Conservation (phyloP, 2,797 vertebrate species). For the Petrocephalus sullivani region DNA sequence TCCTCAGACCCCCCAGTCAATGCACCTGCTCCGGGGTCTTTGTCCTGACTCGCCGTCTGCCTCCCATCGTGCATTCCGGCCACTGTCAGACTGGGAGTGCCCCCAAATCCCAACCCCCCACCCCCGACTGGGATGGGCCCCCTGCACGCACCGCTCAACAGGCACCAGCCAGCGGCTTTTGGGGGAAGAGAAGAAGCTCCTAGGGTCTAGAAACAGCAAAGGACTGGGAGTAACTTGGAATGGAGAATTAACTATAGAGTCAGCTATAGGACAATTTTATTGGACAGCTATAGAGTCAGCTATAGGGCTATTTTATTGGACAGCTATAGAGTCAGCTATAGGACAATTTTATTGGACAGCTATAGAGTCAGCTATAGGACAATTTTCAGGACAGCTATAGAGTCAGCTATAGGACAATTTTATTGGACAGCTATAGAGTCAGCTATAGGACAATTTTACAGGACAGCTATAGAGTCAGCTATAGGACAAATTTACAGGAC, state of each 20-base stretch:
- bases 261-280: too few relatives aligned
- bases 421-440: too few relatives aligned
- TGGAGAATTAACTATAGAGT: neutral
- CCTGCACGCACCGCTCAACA: neutral
- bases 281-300: too few relatives aligned
- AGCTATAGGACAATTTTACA: too few relatives aligned
- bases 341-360: too few relatives aligned
- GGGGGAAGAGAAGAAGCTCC: neutral
- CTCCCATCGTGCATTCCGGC: slow-evolving; percentile 35
- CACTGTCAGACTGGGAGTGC: neutral
- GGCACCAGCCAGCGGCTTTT: neutral
- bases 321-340: too few relatives aligned
- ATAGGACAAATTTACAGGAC: too few relatives aligned
- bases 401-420: too few relatives aligned
- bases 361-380: too few relatives aligned
- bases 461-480: too few relatives aligned
- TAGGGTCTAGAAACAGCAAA: neutral
- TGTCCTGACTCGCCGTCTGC: slow-evolving; percentile 43
- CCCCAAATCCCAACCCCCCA: neutral
- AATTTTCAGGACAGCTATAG: too few relatives aligned
- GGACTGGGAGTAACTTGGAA: neutral
- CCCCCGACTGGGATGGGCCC: neutral
- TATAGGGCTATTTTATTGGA: too few relatives aligned
- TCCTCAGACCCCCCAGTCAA: slow-evolving; percentile 43
- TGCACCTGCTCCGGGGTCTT: slow-evolving; percentile 54